Evolutionary conservation across 1,140 invertebrate genomes (phyloP).

Genomic region (Solenopsis fugax): DNA sequence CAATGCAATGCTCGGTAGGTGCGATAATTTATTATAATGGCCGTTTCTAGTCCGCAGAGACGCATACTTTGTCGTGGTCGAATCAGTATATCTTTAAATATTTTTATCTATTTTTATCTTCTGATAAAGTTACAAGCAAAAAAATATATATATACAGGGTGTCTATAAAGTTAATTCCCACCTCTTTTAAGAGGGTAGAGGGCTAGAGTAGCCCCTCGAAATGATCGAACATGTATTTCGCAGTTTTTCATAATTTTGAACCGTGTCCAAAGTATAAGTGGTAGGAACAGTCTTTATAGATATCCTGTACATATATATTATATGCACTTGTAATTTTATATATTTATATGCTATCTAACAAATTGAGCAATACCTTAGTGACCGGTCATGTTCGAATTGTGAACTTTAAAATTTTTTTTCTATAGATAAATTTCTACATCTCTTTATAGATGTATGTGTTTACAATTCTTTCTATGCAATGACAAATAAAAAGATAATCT

Average conservation of each 20-base stretch:
- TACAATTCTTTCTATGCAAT: neutral
- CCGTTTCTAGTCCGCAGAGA: neutral
- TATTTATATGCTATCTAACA: neutral
- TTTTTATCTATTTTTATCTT: neutral
- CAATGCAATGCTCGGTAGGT: conserved; percentile 7
- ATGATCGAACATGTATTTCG: too few relatives aligned
- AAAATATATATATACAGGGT: neutral
- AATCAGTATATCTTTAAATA: neutral
- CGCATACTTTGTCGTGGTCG: neutral
- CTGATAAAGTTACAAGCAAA: neutral
- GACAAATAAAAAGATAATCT: conserved; percentile 3
- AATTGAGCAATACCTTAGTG: neutral
- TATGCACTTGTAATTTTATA: neutral
- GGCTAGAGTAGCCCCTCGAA: too few relatives aligned
- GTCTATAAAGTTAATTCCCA: too few relatives aligned
- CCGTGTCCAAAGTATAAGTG: too few relatives aligned
- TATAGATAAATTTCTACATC: conserved; percentile 17
- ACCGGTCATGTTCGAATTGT: neutral
- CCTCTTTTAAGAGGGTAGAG: too few relatives aligned
- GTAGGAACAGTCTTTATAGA: too few relatives aligned
- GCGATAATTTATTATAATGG: conserved; percentile 33
- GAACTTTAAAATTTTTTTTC: neutral
- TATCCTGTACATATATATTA: neutral
- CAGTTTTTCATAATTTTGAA: too few relatives aligned
- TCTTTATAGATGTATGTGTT: neutral